Evolutionary conservation across 2,888 invertebrate genomes (phyloP).

Genomic region (Aelia acuminata): DNA sequence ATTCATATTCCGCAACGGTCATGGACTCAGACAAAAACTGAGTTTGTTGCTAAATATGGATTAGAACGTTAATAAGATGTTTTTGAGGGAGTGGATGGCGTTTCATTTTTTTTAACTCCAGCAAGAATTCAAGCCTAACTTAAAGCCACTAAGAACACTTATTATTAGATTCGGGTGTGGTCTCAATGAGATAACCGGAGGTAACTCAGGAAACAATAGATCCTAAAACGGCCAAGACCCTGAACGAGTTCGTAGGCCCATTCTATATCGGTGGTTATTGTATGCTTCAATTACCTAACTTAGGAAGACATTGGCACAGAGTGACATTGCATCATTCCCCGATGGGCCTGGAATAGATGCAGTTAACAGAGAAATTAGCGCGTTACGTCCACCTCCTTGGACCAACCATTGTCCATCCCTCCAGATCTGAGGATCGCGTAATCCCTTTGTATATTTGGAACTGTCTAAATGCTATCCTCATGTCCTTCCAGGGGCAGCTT

Average conservation of each 20-base stretch:
- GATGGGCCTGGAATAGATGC: not conserved
- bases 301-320: not conserved
- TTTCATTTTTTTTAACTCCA: no score
- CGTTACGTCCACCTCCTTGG: slow-evolving; percentile 7
- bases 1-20: no score
- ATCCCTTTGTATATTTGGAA: slow-evolving; percentile 4
- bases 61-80: no score
- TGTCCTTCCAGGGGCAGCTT: not conserved
- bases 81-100: no score
- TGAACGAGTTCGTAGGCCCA: not conserved
- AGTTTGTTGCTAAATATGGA: no score
- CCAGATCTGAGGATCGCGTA: not conserved
- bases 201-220: not conserved
- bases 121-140: no score
- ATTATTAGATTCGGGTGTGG: no score
- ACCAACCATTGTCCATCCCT: not conserved
- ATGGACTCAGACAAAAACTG: no score
- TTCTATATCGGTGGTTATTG: not conserved
- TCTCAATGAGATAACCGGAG: not conserved
- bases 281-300: not conserved
- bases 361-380: not conserved
- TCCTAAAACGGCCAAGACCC: not conserved
- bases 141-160: no score
- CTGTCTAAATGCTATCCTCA: slow-evolving; percentile 2
- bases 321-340: not conserved